A percentile compares a stretch with the other conserved stretches of the same genome.
phyloP scores from a whole-genome alignment of 1,140 invertebrate genomes.

The Capitella teleta region DNA sequence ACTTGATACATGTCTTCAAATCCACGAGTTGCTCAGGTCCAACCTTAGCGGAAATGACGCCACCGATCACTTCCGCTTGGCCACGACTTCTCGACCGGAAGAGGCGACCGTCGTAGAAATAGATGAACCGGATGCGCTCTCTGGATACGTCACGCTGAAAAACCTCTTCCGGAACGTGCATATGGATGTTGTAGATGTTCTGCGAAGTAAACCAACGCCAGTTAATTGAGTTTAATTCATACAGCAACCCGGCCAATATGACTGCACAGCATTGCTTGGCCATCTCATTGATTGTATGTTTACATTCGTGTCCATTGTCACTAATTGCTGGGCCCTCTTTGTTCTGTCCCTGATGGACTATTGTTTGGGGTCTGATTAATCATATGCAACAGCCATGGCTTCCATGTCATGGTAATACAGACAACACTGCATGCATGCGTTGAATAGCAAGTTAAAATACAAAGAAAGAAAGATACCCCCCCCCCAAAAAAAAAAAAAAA shows the following conservation, averaged over 20 bases:
- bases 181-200: not conserved
- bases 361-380: too few species aligned
- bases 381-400: too few species aligned
- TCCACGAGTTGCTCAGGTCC: not conserved
- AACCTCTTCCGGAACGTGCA: conserved; percentile 3
- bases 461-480: too few species aligned
- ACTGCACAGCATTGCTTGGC: not conserved
- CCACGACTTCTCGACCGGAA: not conserved
- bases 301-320: not conserved
- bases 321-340: not conserved
- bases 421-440: too few species aligned
- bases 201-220: not conserved
- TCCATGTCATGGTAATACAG: too few species aligned
- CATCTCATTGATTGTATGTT: not conserved
- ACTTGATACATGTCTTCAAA: not conserved
- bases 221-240: not conserved
- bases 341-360: too few species aligned
- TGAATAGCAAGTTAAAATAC: too few species aligned
- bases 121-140: conserved; percentile 6
- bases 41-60: conserved; percentile 8
- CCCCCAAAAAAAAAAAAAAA: too few species aligned
- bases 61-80: not conserved
- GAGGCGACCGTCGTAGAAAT: conserved; percentile 1
- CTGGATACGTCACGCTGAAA: conserved; percentile 6
- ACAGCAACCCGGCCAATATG: not conserved